Evolutionary conservation across 2,113 vertebrate species (phyloP).

Genomic region (Dunckerocampus dactyliophorus): DNA sequence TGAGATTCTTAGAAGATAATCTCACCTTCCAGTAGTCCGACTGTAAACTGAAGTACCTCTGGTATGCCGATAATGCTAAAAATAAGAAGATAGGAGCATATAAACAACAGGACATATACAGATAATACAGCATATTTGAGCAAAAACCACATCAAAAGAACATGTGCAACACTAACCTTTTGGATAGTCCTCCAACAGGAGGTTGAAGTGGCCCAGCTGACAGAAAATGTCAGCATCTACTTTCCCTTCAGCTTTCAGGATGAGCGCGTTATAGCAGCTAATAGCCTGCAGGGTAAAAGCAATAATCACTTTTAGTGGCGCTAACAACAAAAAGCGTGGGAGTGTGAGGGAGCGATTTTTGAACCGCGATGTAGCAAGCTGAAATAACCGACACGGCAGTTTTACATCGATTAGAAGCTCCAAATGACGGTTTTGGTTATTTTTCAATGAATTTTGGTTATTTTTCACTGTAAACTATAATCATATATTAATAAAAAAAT

Average conservation of each 20-base stretch:
- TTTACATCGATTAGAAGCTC: too few species aligned
- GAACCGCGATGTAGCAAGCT: too few species aligned
- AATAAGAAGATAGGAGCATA: conserved; percentile 8
- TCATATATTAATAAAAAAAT: too few species aligned
- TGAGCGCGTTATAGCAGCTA: conserved; percentile 92
- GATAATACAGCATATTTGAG: conserved; percentile 6
- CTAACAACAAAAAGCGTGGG: too few species aligned
- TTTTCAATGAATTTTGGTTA: too few species aligned
- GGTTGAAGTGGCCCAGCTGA: conserved; percentile 99
- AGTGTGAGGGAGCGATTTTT: too few species aligned
- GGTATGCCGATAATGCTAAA: conserved; percentile 99
- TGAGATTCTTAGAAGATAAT: conserved; percentile 4
- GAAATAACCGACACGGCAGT: too few species aligned
- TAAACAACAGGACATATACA: conserved; percentile 11
- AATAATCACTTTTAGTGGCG: not conserved
- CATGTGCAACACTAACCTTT: conserved; percentile 82
- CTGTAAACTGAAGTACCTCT: conserved; percentile 99
- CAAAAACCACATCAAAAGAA: not conserved
- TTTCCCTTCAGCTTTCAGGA: conserved; percentile 98
- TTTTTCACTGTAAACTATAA: too few species aligned
- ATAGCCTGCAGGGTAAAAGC: conserved; percentile 77
- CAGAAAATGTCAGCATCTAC: conserved; percentile 98
- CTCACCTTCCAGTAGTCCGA: conserved; percentile 99
- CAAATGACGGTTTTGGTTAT: too few species aligned
- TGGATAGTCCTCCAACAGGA: conserved; percentile 97